Evolutionary conservation across 2,113 vertebrate genomes (phyloP), one percentile per base, ranked within the genome.

Genomic region (Megaceryle maxima): DNA sequence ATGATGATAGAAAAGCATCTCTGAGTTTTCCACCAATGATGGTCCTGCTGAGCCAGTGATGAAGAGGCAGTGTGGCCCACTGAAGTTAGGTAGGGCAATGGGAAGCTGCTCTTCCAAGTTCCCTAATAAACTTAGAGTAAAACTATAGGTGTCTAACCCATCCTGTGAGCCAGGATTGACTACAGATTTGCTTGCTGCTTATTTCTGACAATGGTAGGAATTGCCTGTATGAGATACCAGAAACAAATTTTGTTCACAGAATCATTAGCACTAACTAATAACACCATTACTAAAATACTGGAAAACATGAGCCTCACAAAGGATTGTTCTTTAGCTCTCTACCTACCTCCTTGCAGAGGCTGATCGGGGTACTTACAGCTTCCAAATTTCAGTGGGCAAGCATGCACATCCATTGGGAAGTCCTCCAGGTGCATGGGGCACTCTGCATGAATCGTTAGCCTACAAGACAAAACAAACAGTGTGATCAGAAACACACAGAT

Each of bases 371-470:
- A 99, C 99, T 98, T 98, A 99, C 99, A 99, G 97, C 99, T 99
- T 97, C 99, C 99, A 94, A 99, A 99, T 97, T 99, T 99, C 90
- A 99, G 98, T 5, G 99, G 99, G 96, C 99, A 99, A 77, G 99
- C 99, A 8, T 99, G 99, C 37, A 99, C 98, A 46, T 99, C 99
- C 99, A 99, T 99, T 3, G 99, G 99, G 97, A 99, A 99, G 94
- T 99, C 99, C 97, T 99, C 99, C 97, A 99, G 98, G 96, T 99
- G 99, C 99, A 99, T 99, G 62, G 99, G 99, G 78, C 99, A 99
- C 97, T 99, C 99, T 1, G 99, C 99, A 43, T 99, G 99, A 91
- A 99, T 99, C 17, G 99, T 99, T 94, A 99, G 97, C 97, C 99
- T 99, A 41, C 75, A 93, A 96, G 35, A 92, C 48, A 93, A 55